Conservation (phyloP, 1,140 invertebrate species). For the Nephila pilipes region DNA sequence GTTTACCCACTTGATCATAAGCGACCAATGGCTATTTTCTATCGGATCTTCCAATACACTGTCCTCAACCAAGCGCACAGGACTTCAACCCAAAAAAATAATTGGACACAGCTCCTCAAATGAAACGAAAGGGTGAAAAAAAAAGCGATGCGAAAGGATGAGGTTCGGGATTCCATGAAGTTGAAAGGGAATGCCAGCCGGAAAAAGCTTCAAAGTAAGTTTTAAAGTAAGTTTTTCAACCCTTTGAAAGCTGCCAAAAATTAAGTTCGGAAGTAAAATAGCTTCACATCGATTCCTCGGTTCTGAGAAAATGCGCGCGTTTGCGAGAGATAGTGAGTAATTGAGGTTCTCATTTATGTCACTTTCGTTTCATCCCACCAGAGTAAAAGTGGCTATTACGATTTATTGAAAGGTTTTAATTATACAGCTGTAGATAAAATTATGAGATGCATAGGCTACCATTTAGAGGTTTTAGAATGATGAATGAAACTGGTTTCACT, state of each 20-base stretch:
- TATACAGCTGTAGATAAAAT: neutral
- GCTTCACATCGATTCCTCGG: neutral
- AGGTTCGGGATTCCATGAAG: neutral
- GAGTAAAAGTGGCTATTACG: neutral
- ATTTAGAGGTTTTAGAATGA: neutral
- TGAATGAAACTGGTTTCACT: no score
- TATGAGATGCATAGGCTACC: neutral
- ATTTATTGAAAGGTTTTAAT: neutral
- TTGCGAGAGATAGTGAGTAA: neutral
- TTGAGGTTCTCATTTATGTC: neutral
- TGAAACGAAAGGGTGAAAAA: neutral
- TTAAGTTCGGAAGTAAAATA: neutral
- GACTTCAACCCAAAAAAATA: neutral
- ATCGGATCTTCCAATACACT: neutral
- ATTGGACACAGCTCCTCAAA: neutral
- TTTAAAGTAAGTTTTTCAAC: neutral
- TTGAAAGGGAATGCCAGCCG: neutral
- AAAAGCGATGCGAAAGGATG: neutral
- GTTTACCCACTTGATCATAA: neutral
- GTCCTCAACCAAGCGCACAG: neutral
- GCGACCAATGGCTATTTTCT: slow-evolving; percentile 30
- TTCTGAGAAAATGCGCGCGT: neutral
- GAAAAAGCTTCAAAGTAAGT: slow-evolving; percentile 6
- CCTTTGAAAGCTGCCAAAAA: neutral
- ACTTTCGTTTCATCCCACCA: neutral